Percentiles rank a stretch among this genome's conserved stretches.
Conservation (phyloP, 1,140 invertebrate genomes). For the Cataglyphis hispanica region DNA sequence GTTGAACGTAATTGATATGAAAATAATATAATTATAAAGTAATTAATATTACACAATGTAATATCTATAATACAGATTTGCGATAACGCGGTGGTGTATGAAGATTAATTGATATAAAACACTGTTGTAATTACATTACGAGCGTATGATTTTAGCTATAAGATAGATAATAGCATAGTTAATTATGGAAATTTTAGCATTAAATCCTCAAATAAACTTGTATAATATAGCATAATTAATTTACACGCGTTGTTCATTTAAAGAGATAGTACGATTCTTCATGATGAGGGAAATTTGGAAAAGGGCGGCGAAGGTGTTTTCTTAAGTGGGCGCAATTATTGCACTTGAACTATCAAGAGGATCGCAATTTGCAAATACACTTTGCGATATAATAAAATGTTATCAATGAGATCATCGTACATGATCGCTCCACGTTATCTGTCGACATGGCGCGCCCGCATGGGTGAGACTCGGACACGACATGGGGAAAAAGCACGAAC, state of each 20-base stretch:
- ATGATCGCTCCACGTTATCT: conserved; percentile 28
- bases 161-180: conserved; percentile 5
- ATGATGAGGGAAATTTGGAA: neutral
- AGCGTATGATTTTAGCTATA: neutral
- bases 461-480: conserved; percentile 39
- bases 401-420: neutral
- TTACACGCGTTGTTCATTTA: neutral
- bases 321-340: neutral
- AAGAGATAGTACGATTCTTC: neutral
- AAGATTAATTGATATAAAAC: conserved; percentile 2
- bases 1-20: too few species aligned
- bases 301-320: neutral
- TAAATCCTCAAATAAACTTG: too few species aligned
- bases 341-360: neutral
- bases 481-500: conserved; percentile 59
- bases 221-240: neutral
- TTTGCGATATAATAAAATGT: neutral
- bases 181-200: neutral
- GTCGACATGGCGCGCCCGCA: conserved; percentile 46
- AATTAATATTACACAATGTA: neutral
- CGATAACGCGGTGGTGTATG: neutral
- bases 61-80: neutral
- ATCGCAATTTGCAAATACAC: neutral
- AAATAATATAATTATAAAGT: neutral
- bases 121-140: neutral